A percentile compares a stretch with the other conserved stretches of the same genome.
These are phyloP conservation scores for Panthera leo DNA, from an alignment of 2,113 vertebrate species.

Conservation along the genomic window DNA sequence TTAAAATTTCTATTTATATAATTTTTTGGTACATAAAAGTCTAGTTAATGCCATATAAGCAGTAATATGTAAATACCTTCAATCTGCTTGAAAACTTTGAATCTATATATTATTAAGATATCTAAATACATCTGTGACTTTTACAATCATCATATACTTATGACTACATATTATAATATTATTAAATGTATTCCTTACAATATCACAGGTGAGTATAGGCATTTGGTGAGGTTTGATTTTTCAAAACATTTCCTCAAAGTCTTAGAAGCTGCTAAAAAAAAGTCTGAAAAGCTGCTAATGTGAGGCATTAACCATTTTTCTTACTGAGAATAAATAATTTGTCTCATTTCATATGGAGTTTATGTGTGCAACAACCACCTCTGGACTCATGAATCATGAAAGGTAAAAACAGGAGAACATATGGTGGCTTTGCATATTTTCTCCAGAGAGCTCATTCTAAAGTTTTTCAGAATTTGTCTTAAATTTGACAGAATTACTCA, in stretches of 20 bases:
- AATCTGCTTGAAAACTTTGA: neutral
- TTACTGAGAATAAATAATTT: neutral
- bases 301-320: neutral
- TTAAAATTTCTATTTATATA: slow-evolving; percentile 5
- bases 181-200: neutral
- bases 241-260: neutral
- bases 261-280: neutral
- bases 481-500: slow-evolving; percentile 19
- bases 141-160: neutral
- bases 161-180: neutral
- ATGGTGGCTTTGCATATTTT: slow-evolving; percentile 39
- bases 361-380: neutral
- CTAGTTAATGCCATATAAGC: neutral
- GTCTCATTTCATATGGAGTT: neutral
- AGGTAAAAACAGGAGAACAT: slow-evolving; percentile 50
- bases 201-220: neutral
- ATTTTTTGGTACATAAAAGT: neutral
- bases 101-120: neutral
- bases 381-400: slow-evolving; percentile 39
- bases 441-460: slow-evolving; percentile 7
- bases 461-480: neutral
- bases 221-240: neutral
- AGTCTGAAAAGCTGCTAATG: neutral
- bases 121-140: neutral
- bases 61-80: neutral